phyloP scores from a whole-genome alignment of 2,888 invertebrate species.

The Epirrhoe tristata region DNA sequence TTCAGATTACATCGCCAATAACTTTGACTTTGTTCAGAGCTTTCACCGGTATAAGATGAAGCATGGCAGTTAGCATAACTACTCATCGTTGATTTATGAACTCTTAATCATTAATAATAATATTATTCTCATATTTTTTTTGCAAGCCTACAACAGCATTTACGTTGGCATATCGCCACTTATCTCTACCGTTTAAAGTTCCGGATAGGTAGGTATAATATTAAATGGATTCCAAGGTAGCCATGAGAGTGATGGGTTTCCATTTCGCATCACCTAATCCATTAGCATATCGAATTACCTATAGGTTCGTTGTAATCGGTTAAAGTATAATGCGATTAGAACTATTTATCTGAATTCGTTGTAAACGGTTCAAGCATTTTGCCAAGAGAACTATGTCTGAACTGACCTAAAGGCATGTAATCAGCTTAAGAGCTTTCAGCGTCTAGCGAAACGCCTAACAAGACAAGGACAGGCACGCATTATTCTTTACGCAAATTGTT shows the following conservation, averaged over 20 bases:
- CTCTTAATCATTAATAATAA: no score
- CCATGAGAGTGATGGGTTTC: conserved; percentile 11
- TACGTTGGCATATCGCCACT: not conserved
- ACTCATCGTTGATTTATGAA: no score
- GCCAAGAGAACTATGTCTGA: conserved; percentile 8
- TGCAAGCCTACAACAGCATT: not conserved
- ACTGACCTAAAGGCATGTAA: conserved; percentile 2
- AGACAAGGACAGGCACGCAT: not conserved
- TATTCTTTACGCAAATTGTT: not conserved
- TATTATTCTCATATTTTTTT: not conserved
- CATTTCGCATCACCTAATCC: conserved; percentile 25
- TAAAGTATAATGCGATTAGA: no score
- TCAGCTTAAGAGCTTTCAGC: conserved; percentile 4
- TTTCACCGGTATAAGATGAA: no score
- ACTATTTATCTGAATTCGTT: not conserved
- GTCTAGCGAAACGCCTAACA: not conserved
- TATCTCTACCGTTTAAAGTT: not conserved
- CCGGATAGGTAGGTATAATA: conserved; percentile 2
- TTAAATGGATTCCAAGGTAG: conserved; percentile 13
- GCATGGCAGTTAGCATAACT: no score
- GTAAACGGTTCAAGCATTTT: conserved; percentile 14
- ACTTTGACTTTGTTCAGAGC: no score
- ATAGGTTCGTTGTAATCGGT: not conserved
- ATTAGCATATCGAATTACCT: conserved; percentile 28
- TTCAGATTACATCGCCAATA: no score